Conservation (phyloP, 2,888 invertebrate species). For the Andricus curvator region DNA sequence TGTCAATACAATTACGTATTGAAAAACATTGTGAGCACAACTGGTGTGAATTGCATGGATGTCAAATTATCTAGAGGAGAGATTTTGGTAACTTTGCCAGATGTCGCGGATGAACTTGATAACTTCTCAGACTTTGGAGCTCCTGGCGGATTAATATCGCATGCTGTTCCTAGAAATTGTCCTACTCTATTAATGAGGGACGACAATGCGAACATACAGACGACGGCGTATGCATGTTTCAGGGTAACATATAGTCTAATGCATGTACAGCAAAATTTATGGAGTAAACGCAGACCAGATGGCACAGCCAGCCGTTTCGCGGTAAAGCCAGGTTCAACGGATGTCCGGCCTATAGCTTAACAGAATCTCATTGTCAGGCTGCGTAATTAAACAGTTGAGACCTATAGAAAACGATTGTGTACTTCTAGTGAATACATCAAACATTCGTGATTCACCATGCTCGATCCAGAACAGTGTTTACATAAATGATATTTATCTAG, state of each 20-base stretch:
- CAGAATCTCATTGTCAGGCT: slow-evolving; percentile 57
- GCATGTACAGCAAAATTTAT: slow-evolving; percentile 59
- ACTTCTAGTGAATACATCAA: neutral
- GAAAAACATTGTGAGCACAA: neutral
- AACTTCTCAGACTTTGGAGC: slow-evolving; percentile 41
- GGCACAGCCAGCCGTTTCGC: slow-evolving; percentile 54
- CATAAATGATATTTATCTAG: neutral
- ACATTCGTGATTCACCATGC: neutral
- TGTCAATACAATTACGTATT: neutral
- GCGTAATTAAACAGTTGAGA: slow-evolving; percentile 51
- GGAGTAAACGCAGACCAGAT: slow-evolving; percentile 59
- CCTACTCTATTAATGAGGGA: slow-evolving; percentile 57
- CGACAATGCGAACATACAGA: slow-evolving; percentile 52
- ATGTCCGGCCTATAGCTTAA: slow-evolving; percentile 55
- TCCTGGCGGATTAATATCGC: slow-evolving; percentile 43
- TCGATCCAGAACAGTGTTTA: neutral
- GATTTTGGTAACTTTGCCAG: slow-evolving; percentile 33
- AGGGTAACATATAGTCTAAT: slow-evolving; percentile 55
- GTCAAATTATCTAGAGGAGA: neutral
- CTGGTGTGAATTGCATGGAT: neutral
- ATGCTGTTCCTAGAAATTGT: slow-evolving; percentile 54
- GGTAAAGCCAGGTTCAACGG: slow-evolving; percentile 51
- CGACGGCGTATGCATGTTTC: slow-evolving; percentile 21
- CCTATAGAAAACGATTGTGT: slow-evolving; percentile 30
- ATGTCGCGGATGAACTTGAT: slow-evolving; percentile 15